Evolutionary conservation across 2,888 invertebrate genomes (phyloP).

Genomic region (Noctuana brunneofusca): DNA sequence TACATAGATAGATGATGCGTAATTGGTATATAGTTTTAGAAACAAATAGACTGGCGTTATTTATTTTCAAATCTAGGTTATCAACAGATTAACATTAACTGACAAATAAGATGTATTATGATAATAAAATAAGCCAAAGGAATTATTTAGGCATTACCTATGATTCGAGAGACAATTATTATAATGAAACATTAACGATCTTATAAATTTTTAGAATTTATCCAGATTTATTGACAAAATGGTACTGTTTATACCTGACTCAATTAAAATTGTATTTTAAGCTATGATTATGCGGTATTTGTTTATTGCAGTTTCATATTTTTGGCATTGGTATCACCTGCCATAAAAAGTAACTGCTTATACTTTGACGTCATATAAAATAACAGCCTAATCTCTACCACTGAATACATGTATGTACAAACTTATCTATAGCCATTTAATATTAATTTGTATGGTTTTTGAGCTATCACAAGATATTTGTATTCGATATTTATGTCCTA

Average conservation of each 20-base stretch:
- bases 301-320: too few relatives aligned
- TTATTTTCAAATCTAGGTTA: neutral
- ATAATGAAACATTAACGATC: neutral
- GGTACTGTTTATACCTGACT: too few relatives aligned
- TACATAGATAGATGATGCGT: too few relatives aligned
- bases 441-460: conserved; percentile 25
- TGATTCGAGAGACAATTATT: too few relatives aligned
- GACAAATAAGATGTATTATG: neutral
- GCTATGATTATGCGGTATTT: too few relatives aligned
- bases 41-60: neutral
- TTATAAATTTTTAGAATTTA: too few relatives aligned
- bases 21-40: neutral
- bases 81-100: neutral
- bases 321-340: neutral
- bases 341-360: neutral
- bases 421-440: conserved; percentile 10
- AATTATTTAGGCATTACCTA: neutral
- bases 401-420: neutral
- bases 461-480: conserved; percentile 27
- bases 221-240: too few relatives aligned
- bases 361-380: neutral
- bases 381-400: neutral
- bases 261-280: too few relatives aligned
- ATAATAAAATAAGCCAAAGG: too few relatives aligned
- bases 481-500: conserved; percentile 35